Conservation (phyloP, 2,888 invertebrate genomes). For the Acrobasis suavella region DNA sequence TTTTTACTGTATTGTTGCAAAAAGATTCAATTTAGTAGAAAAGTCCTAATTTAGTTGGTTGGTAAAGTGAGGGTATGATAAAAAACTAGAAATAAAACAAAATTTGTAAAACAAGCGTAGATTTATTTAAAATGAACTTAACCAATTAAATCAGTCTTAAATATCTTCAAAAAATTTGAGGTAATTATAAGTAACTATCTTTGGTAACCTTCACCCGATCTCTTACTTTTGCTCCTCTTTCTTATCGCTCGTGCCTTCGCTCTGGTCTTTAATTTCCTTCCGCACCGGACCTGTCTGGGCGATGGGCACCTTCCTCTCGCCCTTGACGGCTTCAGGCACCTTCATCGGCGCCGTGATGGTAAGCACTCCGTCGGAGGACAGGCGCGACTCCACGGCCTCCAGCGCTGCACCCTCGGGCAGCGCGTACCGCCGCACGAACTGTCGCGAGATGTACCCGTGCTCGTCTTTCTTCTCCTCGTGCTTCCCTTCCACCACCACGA, state of each 20-base stretch:
- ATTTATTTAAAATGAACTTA: slow-evolving; percentile 16
- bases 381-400: slow-evolving; percentile 84
- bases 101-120: not conserved
- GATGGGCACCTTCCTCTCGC: slow-evolving; percentile 53
- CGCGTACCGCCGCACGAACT: slow-evolving; percentile 87
- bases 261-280: slow-evolving; percentile 52
- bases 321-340: slow-evolving; percentile 43
- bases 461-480: slow-evolving; percentile 89
- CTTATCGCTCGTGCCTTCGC: slow-evolving; percentile 28
- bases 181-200: not conserved
- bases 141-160: slow-evolving; percentile 43
- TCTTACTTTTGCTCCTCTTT: slow-evolving; percentile 16
- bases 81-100: slow-evolving; percentile 1
- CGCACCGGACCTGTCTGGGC: slow-evolving; percentile 57
- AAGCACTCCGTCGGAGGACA: slow-evolving; percentile 89
- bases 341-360: slow-evolving; percentile 84
- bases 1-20: too few relatives aligned
- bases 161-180: too few relatives aligned
- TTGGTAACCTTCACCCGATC: not conserved
- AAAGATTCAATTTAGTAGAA: too few relatives aligned
- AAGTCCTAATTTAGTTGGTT: too few relatives aligned
- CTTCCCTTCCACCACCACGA: slow-evolving; percentile 87
- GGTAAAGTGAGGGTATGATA: too few relatives aligned
- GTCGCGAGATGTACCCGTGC: slow-evolving; percentile 86
- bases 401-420: slow-evolving; percentile 87